Evolutionary conservation across 2,113 vertebrate genomes (phyloP), one percentile per base, ranked within the genome.

Genomic region (Pelecanus crispus): DNA sequence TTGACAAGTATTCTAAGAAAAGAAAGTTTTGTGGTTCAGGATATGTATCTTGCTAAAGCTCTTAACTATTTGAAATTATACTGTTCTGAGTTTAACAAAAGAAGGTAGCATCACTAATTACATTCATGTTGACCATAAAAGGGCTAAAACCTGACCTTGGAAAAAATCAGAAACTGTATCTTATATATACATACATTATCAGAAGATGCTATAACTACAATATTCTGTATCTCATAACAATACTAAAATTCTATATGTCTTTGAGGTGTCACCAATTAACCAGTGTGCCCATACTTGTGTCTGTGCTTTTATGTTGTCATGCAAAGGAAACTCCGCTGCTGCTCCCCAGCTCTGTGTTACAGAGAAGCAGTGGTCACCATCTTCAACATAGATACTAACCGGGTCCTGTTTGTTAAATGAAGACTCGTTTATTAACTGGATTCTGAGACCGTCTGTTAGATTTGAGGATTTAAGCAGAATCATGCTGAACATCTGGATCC

Each of bases 271-370:
- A 63, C 2, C 32, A 70, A 14, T 49, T 53, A 59, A 44, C 5
- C 47, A 36, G 4, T 4, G 19, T 50, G 28, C 17, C 5, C 0
- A 1, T 17, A 47, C 7, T 59, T 52, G 6, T 50, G n/a, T 32
- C 34, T 92, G 18, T 52, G 29, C 15, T 22, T 38, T 44, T 38
- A 9, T 53, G 17, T 11, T 72, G 16, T 42, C 20, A 53, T 13
- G 17, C 6, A 25, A 15, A 40, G 13, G 20, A 38, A 94, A 59
- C 16, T 47, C 14, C 55, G 77, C 19, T 9, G 2, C 31, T 94
- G 7, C 49, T 79, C 29, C 7, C 0, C 4, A 8, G 17, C 13
- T 28, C 26, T 71, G 17, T 45, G n/a, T 44, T 85, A 53, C 25
- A 50, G 40, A 56, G 45, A 77, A 89, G 20, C 63, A 78, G 24